These are phyloP conservation scores for Stegodyphus dumicola DNA, from an alignment of 1,140 invertebrate species.

Conservation along the genomic window DNA sequence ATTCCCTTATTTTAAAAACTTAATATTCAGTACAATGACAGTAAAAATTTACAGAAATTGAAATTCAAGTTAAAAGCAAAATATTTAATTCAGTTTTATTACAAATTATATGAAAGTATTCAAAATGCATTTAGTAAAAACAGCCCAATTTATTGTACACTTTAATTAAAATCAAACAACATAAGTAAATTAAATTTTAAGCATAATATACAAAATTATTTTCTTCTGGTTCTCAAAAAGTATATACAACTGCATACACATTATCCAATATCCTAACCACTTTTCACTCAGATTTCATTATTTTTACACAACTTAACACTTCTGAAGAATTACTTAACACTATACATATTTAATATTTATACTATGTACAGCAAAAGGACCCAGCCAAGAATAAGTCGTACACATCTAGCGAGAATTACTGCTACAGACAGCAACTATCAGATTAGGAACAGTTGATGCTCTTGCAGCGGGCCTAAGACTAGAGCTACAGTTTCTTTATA, in stretches of 20 bases:
- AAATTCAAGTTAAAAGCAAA: too few relatives aligned
- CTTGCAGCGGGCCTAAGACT: constrained; percentile 26
- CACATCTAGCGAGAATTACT: constrained; percentile 32
- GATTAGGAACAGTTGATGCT: constrained; percentile 48
- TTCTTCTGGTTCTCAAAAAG: too few relatives aligned
- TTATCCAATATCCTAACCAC: not conserved
- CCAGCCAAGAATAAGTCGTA: constrained; percentile 26
- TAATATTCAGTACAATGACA: too few relatives aligned
- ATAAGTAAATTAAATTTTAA: too few relatives aligned
- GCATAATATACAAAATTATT: too few relatives aligned
- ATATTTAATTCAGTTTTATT: too few relatives aligned
- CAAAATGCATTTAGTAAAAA: too few relatives aligned
- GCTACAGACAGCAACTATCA: constrained; percentile 25
- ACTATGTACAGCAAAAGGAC: constrained; percentile 36
- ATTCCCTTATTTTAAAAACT: too few relatives aligned
- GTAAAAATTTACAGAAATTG: too few relatives aligned
- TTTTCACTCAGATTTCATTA: not conserved
- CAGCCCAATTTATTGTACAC: too few relatives aligned
- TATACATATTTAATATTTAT: constrained; percentile 21
- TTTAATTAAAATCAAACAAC: too few relatives aligned
- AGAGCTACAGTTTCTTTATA: constrained; percentile 10
- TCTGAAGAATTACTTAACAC: constrained; percentile 46
- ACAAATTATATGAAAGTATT: too few relatives aligned
- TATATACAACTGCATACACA: not conserved
- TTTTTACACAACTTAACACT: constrained; percentile 34